A percentile compares a stretch with the other conserved stretches of the same genome.
These are phyloP conservation scores for Halyomorpha halys DNA, from an alignment of 1,140 invertebrate genomes.

Conservation along the genomic window DNA sequence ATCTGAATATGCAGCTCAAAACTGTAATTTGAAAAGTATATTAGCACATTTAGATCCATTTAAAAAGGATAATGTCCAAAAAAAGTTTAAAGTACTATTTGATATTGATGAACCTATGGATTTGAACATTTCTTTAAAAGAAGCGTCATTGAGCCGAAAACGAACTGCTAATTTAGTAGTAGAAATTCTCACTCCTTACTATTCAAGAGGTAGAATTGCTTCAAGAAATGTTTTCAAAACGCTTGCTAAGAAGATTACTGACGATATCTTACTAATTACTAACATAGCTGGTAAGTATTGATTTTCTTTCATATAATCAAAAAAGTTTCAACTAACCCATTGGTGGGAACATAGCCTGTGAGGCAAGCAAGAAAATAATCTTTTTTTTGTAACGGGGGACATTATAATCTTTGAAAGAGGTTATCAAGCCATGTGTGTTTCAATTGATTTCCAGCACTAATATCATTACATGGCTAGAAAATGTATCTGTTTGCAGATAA, in stretches of 20 bases:
- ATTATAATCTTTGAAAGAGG: no score
- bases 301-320: no score
- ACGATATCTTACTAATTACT: not conserved
- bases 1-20: slow-evolving; percentile 1
- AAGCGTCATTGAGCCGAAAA: not conserved
- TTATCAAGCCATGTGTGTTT: no score
- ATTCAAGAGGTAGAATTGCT: not conserved
- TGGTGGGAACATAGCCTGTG: no score
- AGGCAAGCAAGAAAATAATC: no score
- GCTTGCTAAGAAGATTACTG: slow-evolving; percentile 12
- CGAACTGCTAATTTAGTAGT: slow-evolving; percentile 7
- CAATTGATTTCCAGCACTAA: no score
- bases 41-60: not conserved
- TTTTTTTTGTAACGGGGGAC: no score
- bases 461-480: no score
- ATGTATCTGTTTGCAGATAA: no score
- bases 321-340: no score
- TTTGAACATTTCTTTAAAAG: not conserved
- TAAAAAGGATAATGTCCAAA: not conserved
- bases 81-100: not conserved
- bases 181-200: not conserved
- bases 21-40: slow-evolving; percentile 1
- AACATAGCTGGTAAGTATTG: slow-evolving; percentile 6
- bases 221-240: slow-evolving; percentile 7
- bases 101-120: not conserved